Evolutionary conservation across 2,113 vertebrate species (phyloP).

Genomic region (Gavialis gangeticus): DNA sequence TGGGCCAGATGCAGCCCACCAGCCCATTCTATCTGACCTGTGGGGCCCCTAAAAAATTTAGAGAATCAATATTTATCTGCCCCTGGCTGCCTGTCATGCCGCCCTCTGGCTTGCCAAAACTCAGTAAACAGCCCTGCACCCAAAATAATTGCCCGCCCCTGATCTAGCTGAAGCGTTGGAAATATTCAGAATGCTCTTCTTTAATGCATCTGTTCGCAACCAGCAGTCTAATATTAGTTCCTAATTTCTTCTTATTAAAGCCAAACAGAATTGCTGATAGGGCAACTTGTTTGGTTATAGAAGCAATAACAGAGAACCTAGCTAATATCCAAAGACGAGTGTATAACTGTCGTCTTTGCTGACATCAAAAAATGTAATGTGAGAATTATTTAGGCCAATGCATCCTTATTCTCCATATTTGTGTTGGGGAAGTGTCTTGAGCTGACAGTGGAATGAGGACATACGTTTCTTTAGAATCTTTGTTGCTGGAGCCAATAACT

Average conservation of each 20-base stretch:
- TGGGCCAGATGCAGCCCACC: no score
- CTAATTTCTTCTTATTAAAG: neutral
- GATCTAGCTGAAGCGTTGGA: neutral
- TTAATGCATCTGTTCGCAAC: rapidly evolving
- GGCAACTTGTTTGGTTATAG: neutral
- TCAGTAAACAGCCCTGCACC: no score
- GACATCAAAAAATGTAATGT: neutral
- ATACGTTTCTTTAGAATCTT: neutral
- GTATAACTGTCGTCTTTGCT: neutral
- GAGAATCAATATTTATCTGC: no score
- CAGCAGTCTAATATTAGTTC: neutral
- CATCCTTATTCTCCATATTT: neutral
- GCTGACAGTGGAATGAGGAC: neutral
- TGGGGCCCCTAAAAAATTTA: no score
- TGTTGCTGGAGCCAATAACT: neutral
- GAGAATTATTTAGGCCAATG: neutral
- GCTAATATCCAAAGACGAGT: neutral
- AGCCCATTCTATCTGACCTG: no score
- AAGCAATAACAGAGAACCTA: neutral
- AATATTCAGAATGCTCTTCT: neutral
- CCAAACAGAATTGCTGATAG: neutral
- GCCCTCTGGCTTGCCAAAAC: no score
- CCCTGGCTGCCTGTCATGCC: no score
- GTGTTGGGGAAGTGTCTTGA: neutral
- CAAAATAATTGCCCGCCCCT: neutral